These are phyloP conservation scores for Saimiri boliviensis DNA, from an alignment of 2,113 vertebrate species.

Conservation along the genomic window DNA sequence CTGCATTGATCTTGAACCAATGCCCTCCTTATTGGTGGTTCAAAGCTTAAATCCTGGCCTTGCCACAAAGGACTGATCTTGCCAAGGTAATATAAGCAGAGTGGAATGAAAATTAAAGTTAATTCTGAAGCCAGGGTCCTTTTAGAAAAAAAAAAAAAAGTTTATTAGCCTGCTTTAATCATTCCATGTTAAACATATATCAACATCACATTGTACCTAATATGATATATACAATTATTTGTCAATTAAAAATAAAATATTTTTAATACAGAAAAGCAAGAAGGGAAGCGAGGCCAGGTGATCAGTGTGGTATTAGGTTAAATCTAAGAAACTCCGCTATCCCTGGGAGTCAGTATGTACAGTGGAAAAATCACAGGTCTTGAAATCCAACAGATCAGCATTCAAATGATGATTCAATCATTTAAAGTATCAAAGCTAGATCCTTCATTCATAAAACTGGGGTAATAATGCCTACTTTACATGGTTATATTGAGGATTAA, in stretches of 20 bases:
- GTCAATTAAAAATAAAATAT: not conserved
- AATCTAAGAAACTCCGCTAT: not conserved
- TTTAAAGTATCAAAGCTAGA: constrained; percentile 40
- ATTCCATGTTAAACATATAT: not conserved
- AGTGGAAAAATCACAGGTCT: constrained; percentile 8
- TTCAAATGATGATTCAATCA: constrained; percentile 20
- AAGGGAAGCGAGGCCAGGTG: not conserved
- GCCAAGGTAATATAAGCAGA: constrained; percentile 36
- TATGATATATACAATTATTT: not conserved
- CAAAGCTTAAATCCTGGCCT: constrained; percentile 38
- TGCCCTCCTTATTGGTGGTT: not conserved
- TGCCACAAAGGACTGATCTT: constrained; percentile 41
- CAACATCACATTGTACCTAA: not conserved
- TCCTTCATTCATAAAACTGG: constrained; percentile 8
- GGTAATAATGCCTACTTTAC: not conserved
- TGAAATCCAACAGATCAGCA: not conserved
- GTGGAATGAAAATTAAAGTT: constrained; percentile 13
- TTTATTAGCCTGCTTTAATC: not conserved
- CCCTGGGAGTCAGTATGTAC: not conserved
- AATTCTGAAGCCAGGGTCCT: not conserved
- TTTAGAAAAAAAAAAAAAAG: too few species aligned
- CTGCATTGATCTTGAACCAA: not conserved
- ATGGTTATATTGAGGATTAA: not conserved
- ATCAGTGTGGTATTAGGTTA: not conserved
- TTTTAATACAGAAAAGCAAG: constrained; percentile 8